phyloP scores from a whole-genome alignment of 2,113 vertebrate species.

The Casuarius casuarius region DNA sequence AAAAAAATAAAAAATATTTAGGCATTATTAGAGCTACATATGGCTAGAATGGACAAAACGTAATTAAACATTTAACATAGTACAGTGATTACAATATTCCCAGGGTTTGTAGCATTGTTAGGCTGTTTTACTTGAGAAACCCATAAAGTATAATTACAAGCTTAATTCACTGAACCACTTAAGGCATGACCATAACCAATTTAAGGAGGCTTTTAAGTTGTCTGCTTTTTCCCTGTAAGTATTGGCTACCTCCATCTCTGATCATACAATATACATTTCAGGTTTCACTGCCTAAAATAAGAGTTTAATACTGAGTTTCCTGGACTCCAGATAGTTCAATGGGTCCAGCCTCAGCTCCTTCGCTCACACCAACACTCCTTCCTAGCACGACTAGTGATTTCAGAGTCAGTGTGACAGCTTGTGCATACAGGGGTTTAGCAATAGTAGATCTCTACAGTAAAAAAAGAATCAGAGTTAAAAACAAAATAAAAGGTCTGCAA shows the following conservation, averaged over 20 bases:
- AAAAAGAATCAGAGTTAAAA: background rate
- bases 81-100: background rate
- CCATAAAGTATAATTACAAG: background rate
- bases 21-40: conserved; percentile 11
- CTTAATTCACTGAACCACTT: conserved; percentile 21
- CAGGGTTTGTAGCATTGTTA: background rate
- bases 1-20: conserved; percentile 11
- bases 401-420: background rate
- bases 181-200: background rate
- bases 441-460: background rate
- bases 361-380: background rate
- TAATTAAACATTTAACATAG: conserved; percentile 32
- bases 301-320: background rate
- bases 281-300: background rate
- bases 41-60: conserved; percentile 33
- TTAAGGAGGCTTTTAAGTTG: conserved; percentile 11
- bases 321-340: background rate
- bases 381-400: background rate
- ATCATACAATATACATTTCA: background rate
- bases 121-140: conserved; percentile 36
- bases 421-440: background rate
- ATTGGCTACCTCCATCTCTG: background rate
- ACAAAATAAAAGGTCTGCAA: background rate
- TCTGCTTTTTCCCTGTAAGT: background rate
- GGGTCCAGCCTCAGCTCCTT: background rate